Evolutionary conservation across 2,797 vertebrate species (phyloP).

Genomic region (Onychomys leucogaster): DNA sequence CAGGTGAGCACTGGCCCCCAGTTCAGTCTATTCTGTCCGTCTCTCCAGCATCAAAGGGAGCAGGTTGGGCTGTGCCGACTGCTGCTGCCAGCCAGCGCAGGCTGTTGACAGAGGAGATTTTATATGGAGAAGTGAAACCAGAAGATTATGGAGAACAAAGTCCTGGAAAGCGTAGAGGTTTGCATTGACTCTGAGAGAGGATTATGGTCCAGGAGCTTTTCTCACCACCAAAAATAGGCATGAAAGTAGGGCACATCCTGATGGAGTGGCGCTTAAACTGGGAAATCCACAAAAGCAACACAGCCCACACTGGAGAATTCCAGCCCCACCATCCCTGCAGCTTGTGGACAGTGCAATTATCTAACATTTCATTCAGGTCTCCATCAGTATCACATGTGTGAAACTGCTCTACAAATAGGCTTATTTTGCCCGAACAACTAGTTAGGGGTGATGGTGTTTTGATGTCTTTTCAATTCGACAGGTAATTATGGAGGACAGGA

Average conservation of each 20-base stretch:
- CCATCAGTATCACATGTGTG: neutral
- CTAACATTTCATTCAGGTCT: conserved; percentile 43
- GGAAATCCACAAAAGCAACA: neutral
- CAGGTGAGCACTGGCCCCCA: neutral
- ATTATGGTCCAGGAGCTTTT: neutral
- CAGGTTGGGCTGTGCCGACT: fast-evolving
- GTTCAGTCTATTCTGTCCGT: neutral
- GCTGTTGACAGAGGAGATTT: conserved; percentile 6
- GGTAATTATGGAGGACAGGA: neutral
- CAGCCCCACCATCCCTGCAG: neutral
- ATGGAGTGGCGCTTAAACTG: neutral
- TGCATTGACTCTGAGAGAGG: neutral
- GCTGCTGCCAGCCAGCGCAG: neutral
- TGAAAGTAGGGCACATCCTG: neutral
- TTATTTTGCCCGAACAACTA: neutral
- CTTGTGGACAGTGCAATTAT: conserved; percentile 24
- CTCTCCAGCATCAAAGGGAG: neutral
- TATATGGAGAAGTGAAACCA: neutral
- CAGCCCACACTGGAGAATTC: neutral
- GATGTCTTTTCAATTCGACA: conserved; percentile 64
- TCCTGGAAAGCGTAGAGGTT: neutral
- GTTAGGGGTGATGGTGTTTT: conserved; percentile 39
- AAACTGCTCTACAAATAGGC: neutral
- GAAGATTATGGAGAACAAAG: conserved; percentile 27
- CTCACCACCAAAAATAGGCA: neutral